Conservation (phyloP, 2,888 invertebrate species). For the Apamea sordens region DNA sequence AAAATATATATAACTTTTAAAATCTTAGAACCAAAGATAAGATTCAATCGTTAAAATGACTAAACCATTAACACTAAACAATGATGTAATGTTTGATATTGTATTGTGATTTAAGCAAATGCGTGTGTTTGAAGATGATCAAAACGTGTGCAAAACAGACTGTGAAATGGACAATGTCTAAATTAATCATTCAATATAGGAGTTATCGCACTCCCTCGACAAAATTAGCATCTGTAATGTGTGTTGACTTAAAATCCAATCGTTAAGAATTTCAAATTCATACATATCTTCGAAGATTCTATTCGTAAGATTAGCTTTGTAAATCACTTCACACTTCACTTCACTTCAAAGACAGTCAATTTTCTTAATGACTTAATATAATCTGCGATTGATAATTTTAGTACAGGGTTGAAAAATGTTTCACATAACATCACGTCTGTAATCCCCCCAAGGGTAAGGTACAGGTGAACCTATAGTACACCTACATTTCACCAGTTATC, state of each 20-base stretch:
- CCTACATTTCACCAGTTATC: not conserved
- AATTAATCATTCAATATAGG: constrained; percentile 55
- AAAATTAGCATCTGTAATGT: constrained; percentile 6
- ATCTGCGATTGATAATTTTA: too few species aligned
- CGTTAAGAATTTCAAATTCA: not conserved
- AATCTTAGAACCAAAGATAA: constrained; percentile 46
- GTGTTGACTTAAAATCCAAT: not conserved
- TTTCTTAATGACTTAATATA: not conserved
- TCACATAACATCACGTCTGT: not conserved
- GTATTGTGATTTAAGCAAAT: constrained; percentile 25
- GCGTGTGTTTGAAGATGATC: constrained; percentile 15
- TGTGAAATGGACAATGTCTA: constrained; percentile 63
- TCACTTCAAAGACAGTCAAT: not conserved
- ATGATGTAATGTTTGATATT: constrained; percentile 50
- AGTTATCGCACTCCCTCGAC: not conserved
- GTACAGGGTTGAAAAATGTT: not conserved
- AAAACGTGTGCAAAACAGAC: constrained; percentile 52
- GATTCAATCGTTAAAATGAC: constrained; percentile 41
- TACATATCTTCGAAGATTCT: not conserved
- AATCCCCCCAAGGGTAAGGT: not conserved
- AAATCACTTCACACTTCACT: not conserved
- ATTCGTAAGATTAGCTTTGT: not conserved
- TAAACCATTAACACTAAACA: constrained; percentile 48
- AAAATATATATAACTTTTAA: constrained; percentile 35
- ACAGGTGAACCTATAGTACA: too few species aligned